A percentile compares a stretch with the other conserved stretches of the same genome.
These are phyloP conservation scores for Danionella cerebrum DNA, from an alignment of 2,113 vertebrate species.

Conservation along the genomic window DNA sequence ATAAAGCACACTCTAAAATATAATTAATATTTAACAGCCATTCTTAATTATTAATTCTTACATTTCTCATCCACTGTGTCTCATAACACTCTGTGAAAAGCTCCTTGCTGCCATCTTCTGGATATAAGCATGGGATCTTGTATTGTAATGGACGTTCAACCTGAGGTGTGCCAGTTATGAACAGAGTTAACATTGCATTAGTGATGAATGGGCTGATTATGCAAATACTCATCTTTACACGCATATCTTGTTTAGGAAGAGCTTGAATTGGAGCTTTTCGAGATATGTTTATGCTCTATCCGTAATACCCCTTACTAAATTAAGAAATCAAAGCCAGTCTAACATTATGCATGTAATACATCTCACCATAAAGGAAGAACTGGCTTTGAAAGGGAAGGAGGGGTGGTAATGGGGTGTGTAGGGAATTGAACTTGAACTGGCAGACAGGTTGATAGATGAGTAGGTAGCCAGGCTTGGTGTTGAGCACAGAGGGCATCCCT, in stretches of 20 bases:
- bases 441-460: slow-evolving; percentile 41
- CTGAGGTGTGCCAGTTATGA: background rate
- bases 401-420: background rate
- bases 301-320: background rate
- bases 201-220: background rate
- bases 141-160: background rate
- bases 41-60: too few relatives aligned
- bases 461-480: slow-evolving; percentile 19
- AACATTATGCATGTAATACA: background rate
- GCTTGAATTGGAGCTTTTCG: too few relatives aligned
- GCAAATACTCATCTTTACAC: background rate
- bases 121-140: background rate
- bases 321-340: background rate
- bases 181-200: background rate
- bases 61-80: background rate
- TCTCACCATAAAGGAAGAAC: background rate
- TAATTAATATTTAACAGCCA: too few relatives aligned
- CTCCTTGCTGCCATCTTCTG: slow-evolving; percentile 36
- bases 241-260: background rate
- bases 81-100: background rate
- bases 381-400: background rate
- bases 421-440: slow-evolving; percentile 30
- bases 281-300: background rate
- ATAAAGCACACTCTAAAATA: too few relatives aligned
- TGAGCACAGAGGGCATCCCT: slow-evolving; percentile 6